Evolutionary conservation across 2,888 invertebrate genomes (phyloP).

Genomic region (Calameuta filiformis): DNA sequence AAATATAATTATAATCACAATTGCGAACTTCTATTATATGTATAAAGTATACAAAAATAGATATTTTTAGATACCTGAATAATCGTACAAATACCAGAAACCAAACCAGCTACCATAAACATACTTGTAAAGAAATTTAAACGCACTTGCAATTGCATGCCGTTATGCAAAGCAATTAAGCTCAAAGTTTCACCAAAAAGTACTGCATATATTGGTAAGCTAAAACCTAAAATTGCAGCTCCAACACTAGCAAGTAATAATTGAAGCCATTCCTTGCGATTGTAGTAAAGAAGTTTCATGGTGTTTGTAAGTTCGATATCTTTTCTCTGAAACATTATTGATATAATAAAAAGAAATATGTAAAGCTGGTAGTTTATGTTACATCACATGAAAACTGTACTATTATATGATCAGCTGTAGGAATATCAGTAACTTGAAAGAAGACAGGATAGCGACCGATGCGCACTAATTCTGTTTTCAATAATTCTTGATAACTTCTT

Average conservation of each 20-base stretch:
- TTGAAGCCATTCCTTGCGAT: slow-evolving; percentile 54
- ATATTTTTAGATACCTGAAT: slow-evolving; percentile 34
- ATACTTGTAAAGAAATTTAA: slow-evolving; percentile 41
- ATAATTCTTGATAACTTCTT: slow-evolving; percentile 19
- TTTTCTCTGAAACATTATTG: slow-evolving; percentile 5
- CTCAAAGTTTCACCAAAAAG: slow-evolving; percentile 62
- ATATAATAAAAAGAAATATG: neutral
- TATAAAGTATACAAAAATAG: too few species aligned
- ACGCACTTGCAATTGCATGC: slow-evolving; percentile 13
- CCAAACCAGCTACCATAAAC: slow-evolving; percentile 56
- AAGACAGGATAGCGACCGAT: slow-evolving; percentile 26
- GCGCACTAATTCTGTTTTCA: slow-evolving; percentile 25
- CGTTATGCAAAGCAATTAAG: slow-evolving; percentile 20
- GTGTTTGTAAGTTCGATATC: slow-evolving; percentile 7
- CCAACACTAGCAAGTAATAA: slow-evolving; percentile 50
- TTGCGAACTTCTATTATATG: too few species aligned
- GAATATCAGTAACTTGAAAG: slow-evolving; percentile 18
- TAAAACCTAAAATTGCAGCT: slow-evolving; percentile 54
- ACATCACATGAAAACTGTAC: neutral
- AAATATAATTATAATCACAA: too few species aligned
- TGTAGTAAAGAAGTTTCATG: slow-evolving; percentile 45
- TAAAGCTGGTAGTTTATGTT: too few species aligned
- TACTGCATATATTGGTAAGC: slow-evolving; percentile 58
- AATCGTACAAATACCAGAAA: slow-evolving; percentile 49
- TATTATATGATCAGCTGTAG: slow-evolving; percentile 5